These are phyloP conservation scores for Luscinia luscinia DNA, from an alignment of 2,797 vertebrate species.

Conservation along the genomic window DNA sequence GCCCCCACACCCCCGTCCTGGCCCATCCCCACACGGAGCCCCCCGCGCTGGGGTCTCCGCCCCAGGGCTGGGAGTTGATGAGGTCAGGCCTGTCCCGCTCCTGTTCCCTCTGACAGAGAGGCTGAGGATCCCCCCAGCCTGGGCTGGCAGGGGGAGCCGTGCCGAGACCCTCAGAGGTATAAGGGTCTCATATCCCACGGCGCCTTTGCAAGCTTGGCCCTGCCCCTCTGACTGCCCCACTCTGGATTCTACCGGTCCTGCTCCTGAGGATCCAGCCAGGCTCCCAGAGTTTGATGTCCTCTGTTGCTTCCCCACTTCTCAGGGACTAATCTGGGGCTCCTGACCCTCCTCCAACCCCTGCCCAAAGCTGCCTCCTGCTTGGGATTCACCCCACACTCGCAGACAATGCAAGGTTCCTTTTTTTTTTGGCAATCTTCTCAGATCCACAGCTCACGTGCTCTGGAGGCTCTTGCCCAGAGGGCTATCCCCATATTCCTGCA, in stretches of 20 bases:
- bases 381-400: background rate
- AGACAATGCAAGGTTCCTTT: background rate
- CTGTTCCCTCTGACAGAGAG: too few species aligned
- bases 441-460: background rate
- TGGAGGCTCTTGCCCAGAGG: background rate
- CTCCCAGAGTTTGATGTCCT: fast-evolving
- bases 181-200: too few species aligned
- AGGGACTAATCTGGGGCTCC: background rate
- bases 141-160: background rate
- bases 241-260: fast-evolving
- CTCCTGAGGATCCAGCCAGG: fast-evolving
- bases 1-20: fast-evolving
- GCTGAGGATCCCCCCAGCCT: background rate
- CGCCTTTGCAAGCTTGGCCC: background rate
- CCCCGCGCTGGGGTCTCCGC: too few species aligned
- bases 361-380: too few species aligned
- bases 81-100: background rate
- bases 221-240: background rate
- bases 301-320: background rate
- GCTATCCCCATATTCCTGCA: background rate
- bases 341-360: too few species aligned
- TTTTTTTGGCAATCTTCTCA: background rate
- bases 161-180: background rate
- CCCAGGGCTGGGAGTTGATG: background rate
- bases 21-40: fast-evolving